Evolutionary conservation across 2,113 vertebrate species (phyloP), one percentile per base, ranked within the genome.

Genomic region (Oxygymnocypris stewartii): DNA sequence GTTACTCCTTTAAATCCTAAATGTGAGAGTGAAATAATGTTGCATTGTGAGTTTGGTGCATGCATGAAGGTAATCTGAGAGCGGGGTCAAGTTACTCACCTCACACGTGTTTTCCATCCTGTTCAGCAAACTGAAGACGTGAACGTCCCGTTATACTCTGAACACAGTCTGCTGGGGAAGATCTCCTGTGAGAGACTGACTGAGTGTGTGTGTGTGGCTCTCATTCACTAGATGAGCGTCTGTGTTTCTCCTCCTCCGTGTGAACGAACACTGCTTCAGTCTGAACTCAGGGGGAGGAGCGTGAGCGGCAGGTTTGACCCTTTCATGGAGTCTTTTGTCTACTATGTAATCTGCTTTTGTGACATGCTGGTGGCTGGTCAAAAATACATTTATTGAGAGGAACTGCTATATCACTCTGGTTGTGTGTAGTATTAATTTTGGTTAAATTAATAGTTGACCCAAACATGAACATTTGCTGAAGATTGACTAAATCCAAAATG

Each of bases 81-180:
- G 63, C 23, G 18, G 61, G 14, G 16, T 35, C 77, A 71, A 79
- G 35, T 61, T 0, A 2, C 28, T 91, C 87, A 92, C 93, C 91
- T 92, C 84, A 59, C 74, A 86, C 88, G 51, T 0, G 82, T 51
- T 89, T 63, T 90, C 88, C 92, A 93, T 91, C 77, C n/a, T 69
- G 9, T 67, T 28, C n/a, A 47, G 11, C 25, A 44, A 65, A 44
- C 13, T 9, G 42, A 81, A 81, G 37, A 42, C 25, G 51, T 31
- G 61, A 47, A 47, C n/a, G 51, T 84, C 35, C 40, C 16, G 59
- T 10, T 47, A 16, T 47, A 16, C 11, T 81, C 59, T 59, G 65
- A 6, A 47, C 57, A 25, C n/a, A 61, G 6, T 28, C 23, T 14
- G 31, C 11, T 40, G 11, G 31, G 40, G 12, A 57, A 57, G 76